Evolutionary conservation across 2,113 vertebrate species (phyloP), one percentile per base, ranked within the genome.

Genomic region (Scomber colias): DNA sequence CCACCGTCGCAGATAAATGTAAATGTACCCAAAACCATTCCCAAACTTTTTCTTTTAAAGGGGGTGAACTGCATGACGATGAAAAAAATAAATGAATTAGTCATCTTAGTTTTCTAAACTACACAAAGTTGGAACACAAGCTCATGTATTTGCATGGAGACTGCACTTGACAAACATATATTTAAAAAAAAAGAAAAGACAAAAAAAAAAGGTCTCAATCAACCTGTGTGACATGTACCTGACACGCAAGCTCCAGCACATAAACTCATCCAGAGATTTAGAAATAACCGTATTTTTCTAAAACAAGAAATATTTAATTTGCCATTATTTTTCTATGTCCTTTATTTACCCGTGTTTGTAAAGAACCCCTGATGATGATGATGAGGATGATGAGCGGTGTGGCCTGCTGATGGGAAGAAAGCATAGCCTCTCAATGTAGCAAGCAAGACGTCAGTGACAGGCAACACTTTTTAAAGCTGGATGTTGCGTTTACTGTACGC

Each of bases 341-440:
- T 44, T 82, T 65, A 19, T 80, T 85, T 40, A 40, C 8, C 35
- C 9, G 35, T 56, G 24, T 80, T 88, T 77, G 54, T 12, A 45
- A 63, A 81, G 24, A 48, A 19, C 60, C 66, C 79, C 62, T 53
- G 73, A 63, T 55, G 63, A 79, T 13, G 24, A 27, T 2, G 24
- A 27, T 27, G 24, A 27, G 2, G 24, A 27, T 27, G 24, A 27
- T 27, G 59, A 72, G 40, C 31, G 70, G 51, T 54, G 80, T 51
- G 54, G 70, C 59, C 59, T 63, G 63, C 15, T 35, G 54, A 27
- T 53, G 69, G 64, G 53, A 62, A 2, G 48, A 35, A 68, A 40
- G 72, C 78, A 75, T 0, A 85, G 84, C 84, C 83, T 88, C 71
- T 80, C 53, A 44, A 91, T 91, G 89, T 92, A 92, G 91, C 89